Evolutionary conservation across 2,888 invertebrate species (phyloP), one percentile per base, ranked within the genome.

Genomic region (Orchesellides sinensis): DNA sequence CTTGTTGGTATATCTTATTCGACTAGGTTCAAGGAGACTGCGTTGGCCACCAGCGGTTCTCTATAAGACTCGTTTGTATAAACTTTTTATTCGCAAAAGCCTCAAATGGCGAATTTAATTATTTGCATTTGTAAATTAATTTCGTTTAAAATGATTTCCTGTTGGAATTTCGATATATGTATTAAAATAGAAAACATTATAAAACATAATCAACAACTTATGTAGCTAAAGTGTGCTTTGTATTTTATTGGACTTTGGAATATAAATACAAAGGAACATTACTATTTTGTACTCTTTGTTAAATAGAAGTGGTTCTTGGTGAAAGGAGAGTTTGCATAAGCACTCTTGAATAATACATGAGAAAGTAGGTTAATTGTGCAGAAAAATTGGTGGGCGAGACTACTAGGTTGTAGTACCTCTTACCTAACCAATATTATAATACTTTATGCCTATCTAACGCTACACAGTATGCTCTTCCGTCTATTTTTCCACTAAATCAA

Each of bases 351-450:
- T 77, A 59, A 77, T 77, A 19, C 19, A 77, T 59, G 66, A 54
- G 23, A 68, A 69, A 77, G 19, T 69, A 52, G 77, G 77, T 61
- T 77, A 77, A 77, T 77, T 77, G 40, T 14, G 66, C 14, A 23
- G 47, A 74, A 72, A 59, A 47, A 25, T 35, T 32, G 61, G 21
- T 17, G 59, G 32, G 52, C 12, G 14, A 56, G 56, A 25, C 25
- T 27, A 5, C 21, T 21, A 14, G 23, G 40, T 2, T 40, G 40
- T n/a, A 40, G 40, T 40, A 40, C n/a, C n/a, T n/a, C n/a, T n/a
- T 40, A 40, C 12, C 56, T 56, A 23, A 8, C 56, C 56, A 54
- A 17, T 23, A 21, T 5, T 6, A 54, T n/a, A 5, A 40, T n/a
- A 40, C n/a, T 10, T n/a, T 40, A 40, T 2, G 40, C 40, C 2